Percentiles rank a stretch among this genome's conserved stretches.
Conservation (phyloP, 1,140 invertebrate species). For the Leptinotarsa texana region DNA sequence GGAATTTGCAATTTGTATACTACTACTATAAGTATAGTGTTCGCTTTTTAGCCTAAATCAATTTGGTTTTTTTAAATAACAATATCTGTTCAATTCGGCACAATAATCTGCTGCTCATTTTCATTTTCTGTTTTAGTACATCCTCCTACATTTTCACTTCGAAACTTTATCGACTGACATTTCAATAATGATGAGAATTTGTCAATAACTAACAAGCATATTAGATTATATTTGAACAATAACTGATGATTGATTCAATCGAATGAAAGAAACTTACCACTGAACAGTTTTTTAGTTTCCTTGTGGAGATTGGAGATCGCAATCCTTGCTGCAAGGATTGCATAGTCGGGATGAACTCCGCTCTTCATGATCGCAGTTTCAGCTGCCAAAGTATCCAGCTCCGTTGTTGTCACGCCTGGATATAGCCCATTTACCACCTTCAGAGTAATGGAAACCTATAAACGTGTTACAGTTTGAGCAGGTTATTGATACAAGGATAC, state of each 20-base stretch:
- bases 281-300: slow-evolving; percentile 90
- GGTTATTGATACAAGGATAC: neutral
- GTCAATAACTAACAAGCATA: no score
- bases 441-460: slow-evolving; percentile 66
- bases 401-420: slow-evolving; percentile 93
- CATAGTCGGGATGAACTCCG: slow-evolving; percentile 96
- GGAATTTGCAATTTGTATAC: no score
- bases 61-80: no score
- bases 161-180: no score
- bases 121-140: no score
- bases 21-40: no score
- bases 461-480: neutral
- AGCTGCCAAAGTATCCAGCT: slow-evolving; percentile 95
- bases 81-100: no score
- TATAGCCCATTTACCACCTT: slow-evolving; percentile 94
- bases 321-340: slow-evolving; percentile 91
- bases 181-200: no score
- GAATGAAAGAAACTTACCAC: slow-evolving; percentile 63
- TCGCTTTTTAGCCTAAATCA: no score
- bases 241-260: neutral
- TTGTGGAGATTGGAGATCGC: slow-evolving; percentile 98
- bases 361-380: slow-evolving; percentile 97
- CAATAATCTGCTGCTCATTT: no score
- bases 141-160: no score
- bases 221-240: no score